Percentiles rank a stretch among this genome's conserved stretches.
phyloP scores from a whole-genome alignment of 2,888 invertebrate genomes.

The Drosophila lacicola region DNA sequence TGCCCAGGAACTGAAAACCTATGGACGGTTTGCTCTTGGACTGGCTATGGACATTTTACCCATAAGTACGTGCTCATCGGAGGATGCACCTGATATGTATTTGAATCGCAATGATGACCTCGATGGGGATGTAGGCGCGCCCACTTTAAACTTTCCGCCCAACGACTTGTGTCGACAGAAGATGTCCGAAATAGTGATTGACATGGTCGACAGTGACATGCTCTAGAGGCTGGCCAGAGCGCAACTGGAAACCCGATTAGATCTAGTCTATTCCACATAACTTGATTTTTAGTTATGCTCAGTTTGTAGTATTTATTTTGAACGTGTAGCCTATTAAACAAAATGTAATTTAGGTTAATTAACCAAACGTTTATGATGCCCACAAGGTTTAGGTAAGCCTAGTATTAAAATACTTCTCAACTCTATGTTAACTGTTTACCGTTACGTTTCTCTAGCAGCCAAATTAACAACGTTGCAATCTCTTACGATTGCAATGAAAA shows the following conservation, averaged over 20 bases:
- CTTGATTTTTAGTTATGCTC: conserved; percentile 28
- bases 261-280: conserved; percentile 14
- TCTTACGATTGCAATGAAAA: conserved; percentile 12
- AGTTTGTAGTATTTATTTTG: conserved; percentile 35
- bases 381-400: conserved; percentile 38
- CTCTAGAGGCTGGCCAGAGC: conserved; percentile 83
- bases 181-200: conserved; percentile 89
- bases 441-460: conserved; percentile 45
- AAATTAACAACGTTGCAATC: conserved; percentile 16
- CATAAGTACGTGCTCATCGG: conserved; percentile 89
- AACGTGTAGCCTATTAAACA: conserved; percentile 13
- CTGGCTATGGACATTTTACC: conserved; percentile 90
- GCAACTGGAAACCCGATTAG: conserved; percentile 6
- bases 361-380: background rate
- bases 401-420: conserved; percentile 16
- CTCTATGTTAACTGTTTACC: conserved; percentile 24
- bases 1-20: conserved; percentile 87
- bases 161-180: conserved; percentile 88
- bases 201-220: conserved; percentile 88
- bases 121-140: conserved; percentile 81
- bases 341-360: conserved; percentile 31
- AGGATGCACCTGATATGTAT: conserved; percentile 90
- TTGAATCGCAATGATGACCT: conserved; percentile 79
- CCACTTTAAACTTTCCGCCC: conserved; percentile 85
- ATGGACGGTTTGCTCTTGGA: conserved; percentile 89